Percentiles rank a stretch among this genome's conserved stretches.
These are phyloP conservation scores for Serripes groenlandicus DNA, from an alignment of 2,888 invertebrate species.

Conservation along the genomic window DNA sequence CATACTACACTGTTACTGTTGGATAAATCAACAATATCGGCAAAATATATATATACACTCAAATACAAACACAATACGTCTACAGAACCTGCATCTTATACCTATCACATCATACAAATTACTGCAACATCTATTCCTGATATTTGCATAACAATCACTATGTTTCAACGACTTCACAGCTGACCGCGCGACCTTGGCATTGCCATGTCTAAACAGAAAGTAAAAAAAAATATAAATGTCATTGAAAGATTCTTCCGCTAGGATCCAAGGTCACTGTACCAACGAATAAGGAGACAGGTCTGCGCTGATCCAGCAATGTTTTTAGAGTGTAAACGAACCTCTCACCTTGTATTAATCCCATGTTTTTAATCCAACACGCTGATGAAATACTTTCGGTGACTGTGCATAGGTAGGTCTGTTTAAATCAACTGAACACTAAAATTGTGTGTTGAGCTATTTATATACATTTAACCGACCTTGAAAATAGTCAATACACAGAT, in stretches of 20 bases:
- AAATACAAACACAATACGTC: no score
- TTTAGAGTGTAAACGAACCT: no score
- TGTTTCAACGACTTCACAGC: no score
- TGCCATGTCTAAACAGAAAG: slow-evolving; percentile 37
- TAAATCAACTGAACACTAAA: neutral
- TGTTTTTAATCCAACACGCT: neutral
- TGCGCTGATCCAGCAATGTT: no score
- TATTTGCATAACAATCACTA: no score
- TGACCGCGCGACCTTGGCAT: slow-evolving; percentile 37
- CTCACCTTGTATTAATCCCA: neutral
- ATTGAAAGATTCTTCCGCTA: neutral
- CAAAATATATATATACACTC: no score
- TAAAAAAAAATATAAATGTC: slow-evolving; percentile 26
- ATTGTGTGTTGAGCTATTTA: slow-evolving; percentile 25
- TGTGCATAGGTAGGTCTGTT: neutral
- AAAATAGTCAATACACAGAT: slow-evolving; percentile 25
- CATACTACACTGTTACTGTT: no score
- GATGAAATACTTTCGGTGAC: slow-evolving; percentile 6
- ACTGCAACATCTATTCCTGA: no score
- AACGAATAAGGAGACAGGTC: neutral
- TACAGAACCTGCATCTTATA: no score
- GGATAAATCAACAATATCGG: no score
- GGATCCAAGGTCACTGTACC: slow-evolving; percentile 1
- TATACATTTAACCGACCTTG: slow-evolving; percentile 44
- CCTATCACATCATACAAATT: no score